Evolutionary conservation across 2,113 vertebrate genomes (phyloP).

Genomic region (Fregata magnificens): DNA sequence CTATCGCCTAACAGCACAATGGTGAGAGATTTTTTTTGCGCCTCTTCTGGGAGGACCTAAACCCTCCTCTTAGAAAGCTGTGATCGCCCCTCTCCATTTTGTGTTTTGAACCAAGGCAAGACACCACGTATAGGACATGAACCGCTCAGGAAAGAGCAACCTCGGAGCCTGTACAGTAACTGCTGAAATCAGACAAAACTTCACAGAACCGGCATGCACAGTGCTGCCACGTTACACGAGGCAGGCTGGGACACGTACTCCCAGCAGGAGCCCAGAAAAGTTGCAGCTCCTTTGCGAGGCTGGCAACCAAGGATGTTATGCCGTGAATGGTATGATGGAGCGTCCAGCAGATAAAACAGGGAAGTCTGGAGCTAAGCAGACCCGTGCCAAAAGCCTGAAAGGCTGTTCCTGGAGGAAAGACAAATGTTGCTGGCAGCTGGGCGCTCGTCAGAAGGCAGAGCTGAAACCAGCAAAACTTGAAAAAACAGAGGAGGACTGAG

Average conservation of each 20-base stretch:
- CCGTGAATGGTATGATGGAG: accelerated
- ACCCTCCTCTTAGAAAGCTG: not conserved
- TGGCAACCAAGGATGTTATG: not conserved
- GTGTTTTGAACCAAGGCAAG: not conserved
- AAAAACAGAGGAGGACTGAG: not conserved
- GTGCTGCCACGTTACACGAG: accelerated
- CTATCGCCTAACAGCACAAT: accelerated
- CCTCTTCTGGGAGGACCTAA: not conserved
- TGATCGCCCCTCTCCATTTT: not conserved
- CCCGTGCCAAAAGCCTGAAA: not conserved
- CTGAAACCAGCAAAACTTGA: not conserved
- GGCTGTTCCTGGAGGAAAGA: not conserved
- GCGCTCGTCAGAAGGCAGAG: not conserved
- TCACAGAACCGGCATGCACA: accelerated
- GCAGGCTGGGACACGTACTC: not conserved
- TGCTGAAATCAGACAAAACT: not conserved
- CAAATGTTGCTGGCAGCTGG: not conserved
- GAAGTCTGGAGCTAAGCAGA: not conserved
- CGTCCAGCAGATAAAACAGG: not conserved
- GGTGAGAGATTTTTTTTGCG: not conserved
- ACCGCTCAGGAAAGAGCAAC: not conserved
- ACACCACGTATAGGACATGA: accelerated
- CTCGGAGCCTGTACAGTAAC: not conserved
- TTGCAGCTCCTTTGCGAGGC: not conserved
- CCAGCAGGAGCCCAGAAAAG: not conserved